These are phyloP conservation scores for Pimpla rufipes DNA, from an alignment of 2,888 invertebrate species.

Conservation along the genomic window DNA sequence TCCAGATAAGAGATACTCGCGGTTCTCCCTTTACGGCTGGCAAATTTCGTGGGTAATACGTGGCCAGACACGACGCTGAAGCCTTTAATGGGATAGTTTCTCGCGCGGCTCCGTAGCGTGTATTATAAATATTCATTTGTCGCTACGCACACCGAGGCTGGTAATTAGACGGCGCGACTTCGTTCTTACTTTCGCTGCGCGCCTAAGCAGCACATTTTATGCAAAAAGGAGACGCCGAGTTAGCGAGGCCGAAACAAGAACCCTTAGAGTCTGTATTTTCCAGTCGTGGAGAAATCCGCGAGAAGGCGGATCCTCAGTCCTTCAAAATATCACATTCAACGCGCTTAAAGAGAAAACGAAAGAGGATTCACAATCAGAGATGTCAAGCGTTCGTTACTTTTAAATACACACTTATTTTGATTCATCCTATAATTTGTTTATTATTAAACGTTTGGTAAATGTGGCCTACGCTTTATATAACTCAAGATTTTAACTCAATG, in stretches of 20 bases:
- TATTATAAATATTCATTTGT: conserved; percentile 60
- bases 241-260: neutral
- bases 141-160: neutral
- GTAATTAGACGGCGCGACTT: neutral
- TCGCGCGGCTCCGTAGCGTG: conserved; percentile 22
- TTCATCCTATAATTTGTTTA: no score
- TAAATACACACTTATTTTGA: no score
- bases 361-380: no score
- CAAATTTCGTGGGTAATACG: conserved; percentile 39
- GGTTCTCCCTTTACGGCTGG: conserved; percentile 11
- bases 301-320: neutral
- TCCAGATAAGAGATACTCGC: conserved; percentile 42
- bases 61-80: neutral
- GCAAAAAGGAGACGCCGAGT: neutral
- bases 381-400: no score
- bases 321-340: neutral
- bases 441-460: no score
- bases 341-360: neutral
- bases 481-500: no score
- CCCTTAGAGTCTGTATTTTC: neutral
- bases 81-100: conserved; percentile 48
- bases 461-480: no score
- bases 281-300: neutral
- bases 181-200: neutral
- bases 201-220: neutral